Percentiles rank a stretch among this genome's conserved stretches.
Conservation (phyloP, 2,888 invertebrate species). For the Azorinus chamasolen region DNA sequence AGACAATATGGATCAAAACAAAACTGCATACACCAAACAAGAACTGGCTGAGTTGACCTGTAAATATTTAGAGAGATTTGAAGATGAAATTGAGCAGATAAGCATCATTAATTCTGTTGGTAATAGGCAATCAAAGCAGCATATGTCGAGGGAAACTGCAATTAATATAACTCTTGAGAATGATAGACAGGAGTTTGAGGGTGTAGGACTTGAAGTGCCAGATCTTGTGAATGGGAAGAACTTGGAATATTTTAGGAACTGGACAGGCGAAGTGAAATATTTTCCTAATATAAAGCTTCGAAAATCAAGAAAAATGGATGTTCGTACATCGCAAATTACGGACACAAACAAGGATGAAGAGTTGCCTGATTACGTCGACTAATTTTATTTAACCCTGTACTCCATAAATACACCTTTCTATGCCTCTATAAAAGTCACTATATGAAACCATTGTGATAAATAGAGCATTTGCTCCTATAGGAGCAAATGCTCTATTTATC, state of each 20-base stretch:
- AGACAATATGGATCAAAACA: constrained; percentile 89
- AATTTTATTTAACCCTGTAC: no score
- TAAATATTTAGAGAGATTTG: constrained; percentile 89
- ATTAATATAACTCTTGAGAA: constrained; percentile 92
- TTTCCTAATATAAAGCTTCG: constrained; percentile 77
- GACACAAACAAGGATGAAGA: constrained; percentile 9
- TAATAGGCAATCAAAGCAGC: constrained; percentile 91
- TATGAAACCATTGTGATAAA: no score
- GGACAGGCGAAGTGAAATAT: constrained; percentile 77
- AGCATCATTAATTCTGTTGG: constrained; percentile 92
- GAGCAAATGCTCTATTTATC: no score
- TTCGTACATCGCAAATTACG: constrained; percentile 29
- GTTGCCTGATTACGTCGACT: constrained; percentile 43
- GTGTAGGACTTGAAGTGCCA: constrained; percentile 93
- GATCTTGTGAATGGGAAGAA: constrained; percentile 90
- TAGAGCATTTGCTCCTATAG: no score
- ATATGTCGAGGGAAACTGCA: constrained; percentile 93
- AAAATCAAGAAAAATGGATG: constrained; percentile 67
- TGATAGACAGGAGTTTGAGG: constrained; percentile 92
- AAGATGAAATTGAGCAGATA: constrained; percentile 93
- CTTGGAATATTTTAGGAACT: constrained; percentile 88
- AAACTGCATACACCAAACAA: constrained; percentile 88
- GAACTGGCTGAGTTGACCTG: constrained; percentile 86
- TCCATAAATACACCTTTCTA: no score
- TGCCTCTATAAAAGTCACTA: no score